These are phyloP conservation scores for Teleogryllus oceanicus DNA, from an alignment of 2,888 invertebrate species.

Conservation along the genomic window DNA sequence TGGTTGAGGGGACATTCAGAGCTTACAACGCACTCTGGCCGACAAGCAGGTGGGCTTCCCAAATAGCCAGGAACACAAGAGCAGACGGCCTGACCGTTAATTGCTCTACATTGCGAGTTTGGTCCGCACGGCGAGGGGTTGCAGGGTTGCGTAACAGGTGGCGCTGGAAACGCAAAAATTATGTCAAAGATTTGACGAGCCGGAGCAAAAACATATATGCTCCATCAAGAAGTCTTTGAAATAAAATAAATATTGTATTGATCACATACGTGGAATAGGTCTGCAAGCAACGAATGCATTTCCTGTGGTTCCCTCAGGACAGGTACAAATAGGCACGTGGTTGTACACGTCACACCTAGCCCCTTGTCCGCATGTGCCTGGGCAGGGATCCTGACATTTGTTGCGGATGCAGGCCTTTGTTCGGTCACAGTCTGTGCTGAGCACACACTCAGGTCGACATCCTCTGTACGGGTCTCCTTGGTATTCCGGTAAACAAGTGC, in stretches of 20 bases:
- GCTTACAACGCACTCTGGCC: constrained; percentile 53
- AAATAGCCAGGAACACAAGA: constrained; percentile 51
- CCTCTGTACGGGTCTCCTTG: constrained; percentile 68
- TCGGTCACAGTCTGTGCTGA: constrained; percentile 62
- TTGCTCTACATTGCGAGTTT: constrained; percentile 51
- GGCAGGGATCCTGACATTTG: constrained; percentile 68
- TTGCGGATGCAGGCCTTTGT: constrained; percentile 63
- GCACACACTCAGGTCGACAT: constrained; percentile 67
- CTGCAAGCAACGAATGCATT: constrained; percentile 65
- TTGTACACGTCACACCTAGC: constrained; percentile 70
- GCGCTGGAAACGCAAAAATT: constrained; percentile 42
- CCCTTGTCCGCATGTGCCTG: constrained; percentile 65
- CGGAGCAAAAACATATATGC: too few species aligned
- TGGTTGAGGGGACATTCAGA: constrained; percentile 52
- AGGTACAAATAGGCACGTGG: constrained; percentile 69
- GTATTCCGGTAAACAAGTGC: constrained; percentile 68
- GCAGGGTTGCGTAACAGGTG: constrained; percentile 60
- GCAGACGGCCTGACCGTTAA: constrained; percentile 52
- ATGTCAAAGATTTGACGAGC: background rate
- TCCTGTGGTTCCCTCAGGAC: constrained; percentile 57
- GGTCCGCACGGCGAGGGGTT: constrained; percentile 55
- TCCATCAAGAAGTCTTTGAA: too few species aligned
- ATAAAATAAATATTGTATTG: too few species aligned
- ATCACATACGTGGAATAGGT: constrained; percentile 44
- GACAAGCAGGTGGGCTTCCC: constrained; percentile 53